Evolutionary conservation across 2,797 vertebrate genomes (phyloP), one percentile per base, ranked within the genome.

Genomic region (Melanogrammus aeglefinus): DNA sequence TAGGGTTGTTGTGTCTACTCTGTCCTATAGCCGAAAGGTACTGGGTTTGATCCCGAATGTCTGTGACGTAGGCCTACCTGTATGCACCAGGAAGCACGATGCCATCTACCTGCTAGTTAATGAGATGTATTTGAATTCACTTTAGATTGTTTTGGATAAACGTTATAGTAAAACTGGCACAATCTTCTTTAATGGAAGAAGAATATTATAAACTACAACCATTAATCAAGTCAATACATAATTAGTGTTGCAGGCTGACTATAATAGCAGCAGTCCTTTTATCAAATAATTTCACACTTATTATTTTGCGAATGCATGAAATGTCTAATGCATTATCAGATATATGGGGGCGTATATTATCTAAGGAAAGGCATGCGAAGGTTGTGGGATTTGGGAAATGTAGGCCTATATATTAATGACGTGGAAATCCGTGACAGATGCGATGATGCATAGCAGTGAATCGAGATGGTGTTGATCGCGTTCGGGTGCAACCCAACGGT

Each of bases 191-290:
- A 24, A 6, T 66, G 80, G 76, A 10, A 27, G 33, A 18, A 35
- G 75, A 1, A 16, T 36, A 63, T 73, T 71, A 44, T 72, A 77
- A 29, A 72, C 75, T 74, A 69, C 16, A 6, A 24, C 21, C 47
- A 77, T 74, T 77, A 71, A 29, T 1, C 69, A 33, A 33, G 31
- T 33, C 31, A 71, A 71, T 71, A 71, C 27, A 70, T 69, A 2
- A 69, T 70, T 31, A 70, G 10, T 70, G 69, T 27, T 12, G 29
- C 27, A 70, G 24, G 24, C 24, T 70, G 66, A 57, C 21, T 21
- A 63, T 63, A n/a, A 63, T 24, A 63, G n/a, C 57, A 63, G 57
- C 18, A 57, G 38, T 39, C 38, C 1, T 39, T 39, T 63, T 63
- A 63, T 63, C 57, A 63, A n/a, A n/a, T 63, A 63, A n/a, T 63